Evolutionary conservation across 2,888 invertebrate genomes (phyloP), one percentile per base, ranked within the genome.

Genomic region (Thereva unica): DNA sequence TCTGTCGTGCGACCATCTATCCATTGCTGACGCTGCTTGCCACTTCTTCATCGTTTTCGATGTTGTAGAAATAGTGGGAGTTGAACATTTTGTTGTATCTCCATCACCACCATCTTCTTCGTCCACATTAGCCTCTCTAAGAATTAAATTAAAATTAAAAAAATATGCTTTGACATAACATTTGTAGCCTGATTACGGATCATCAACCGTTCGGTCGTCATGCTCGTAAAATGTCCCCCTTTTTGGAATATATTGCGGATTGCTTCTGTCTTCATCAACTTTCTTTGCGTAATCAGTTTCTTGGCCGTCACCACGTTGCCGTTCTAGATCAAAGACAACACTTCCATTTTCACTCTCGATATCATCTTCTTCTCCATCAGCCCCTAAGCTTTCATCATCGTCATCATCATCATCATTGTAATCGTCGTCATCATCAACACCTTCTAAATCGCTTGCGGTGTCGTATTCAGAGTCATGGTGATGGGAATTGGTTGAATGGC

Each of bases 191-290:
- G 75, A 78, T 81, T 79, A 88, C 87, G 83, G 84, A 71, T 87
- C 87, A 55, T 89, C 90, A 23, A 88, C 88, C 4, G 92, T 93
- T 70, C 95, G 84, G 76, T 95, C 94, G 77, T 97, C 97, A 75
- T 97, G 97, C 74, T 97, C 97, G 76, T 97, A 97, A 80, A 97
- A 97, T 0, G 93, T 93, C 0, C 97, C 97, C 72, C 91, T 86
- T 78, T 97, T 95, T 0, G 97, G 97, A 72, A 97, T 96, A 80
- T 96, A 97, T 76, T 97, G 97, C 1, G 97, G 97, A 83, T 97
- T 97, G 77, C 95, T 91, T 49, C 93, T 85, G 77, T 97, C 97
- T 78, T 97, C 96, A 77, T 97, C 97, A 2, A 96, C 87, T 72
- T 91, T 87, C 71, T 89, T 89, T 67, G 87, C 86, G 0, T 85